These are phyloP conservation scores for Cancer borealis DNA, from an alignment of 2,888 invertebrate species.

Conservation along the genomic window DNA sequence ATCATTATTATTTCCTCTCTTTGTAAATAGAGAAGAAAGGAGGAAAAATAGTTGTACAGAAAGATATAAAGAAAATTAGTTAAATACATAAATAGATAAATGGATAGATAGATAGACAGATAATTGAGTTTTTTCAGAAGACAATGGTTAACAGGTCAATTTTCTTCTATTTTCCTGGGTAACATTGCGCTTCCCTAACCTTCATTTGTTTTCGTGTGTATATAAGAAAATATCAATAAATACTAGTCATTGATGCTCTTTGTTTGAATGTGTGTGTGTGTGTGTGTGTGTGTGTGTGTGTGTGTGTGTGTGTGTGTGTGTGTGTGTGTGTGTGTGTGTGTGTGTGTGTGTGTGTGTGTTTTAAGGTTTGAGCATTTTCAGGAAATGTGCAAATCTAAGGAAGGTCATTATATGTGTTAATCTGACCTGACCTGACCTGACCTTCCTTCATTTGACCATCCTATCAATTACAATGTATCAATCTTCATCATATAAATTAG, in stretches of 20 bases:
- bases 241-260: neutral
- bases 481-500: neutral
- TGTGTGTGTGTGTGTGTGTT: too few relatives aligned
- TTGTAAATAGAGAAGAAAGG: too few relatives aligned
- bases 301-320: conserved; percentile 38
- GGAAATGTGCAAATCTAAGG: neutral
- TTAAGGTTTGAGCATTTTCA: neutral
- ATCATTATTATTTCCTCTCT: too few relatives aligned
- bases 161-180: neutral
- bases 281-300: neutral
- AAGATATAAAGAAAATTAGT: neutral
- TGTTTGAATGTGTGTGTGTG: neutral
- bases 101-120: neutral
- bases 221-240: too few relatives aligned
- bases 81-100: neutral
- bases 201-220: neutral
- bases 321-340: neutral
- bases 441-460: neutral
- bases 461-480: neutral
- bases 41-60: neutral
- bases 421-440: neutral
- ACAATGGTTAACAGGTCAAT: neutral
- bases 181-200: neutral
- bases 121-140: neutral
- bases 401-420: neutral